Evolutionary conservation across 1,140 invertebrate genomes (phyloP).

Genomic region (Ceratosolen solmsi): DNA sequence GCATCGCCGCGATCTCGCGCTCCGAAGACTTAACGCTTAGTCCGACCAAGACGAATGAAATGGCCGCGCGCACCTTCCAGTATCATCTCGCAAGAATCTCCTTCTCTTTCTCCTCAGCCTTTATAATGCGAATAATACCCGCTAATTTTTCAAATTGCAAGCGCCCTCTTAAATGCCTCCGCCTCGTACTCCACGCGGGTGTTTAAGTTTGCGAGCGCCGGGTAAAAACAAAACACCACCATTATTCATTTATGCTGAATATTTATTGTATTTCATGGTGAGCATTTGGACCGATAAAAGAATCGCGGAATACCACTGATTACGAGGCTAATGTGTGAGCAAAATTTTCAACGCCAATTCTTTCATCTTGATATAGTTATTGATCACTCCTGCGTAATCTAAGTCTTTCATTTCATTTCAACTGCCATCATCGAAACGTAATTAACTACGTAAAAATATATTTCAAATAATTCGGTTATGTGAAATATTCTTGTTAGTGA

Average conservation of each 20-base stretch:
- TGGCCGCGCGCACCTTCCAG: slow-evolving; percentile 51
- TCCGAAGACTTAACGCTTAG: slow-evolving; percentile 59
- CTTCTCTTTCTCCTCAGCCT: slow-evolving; percentile 57
- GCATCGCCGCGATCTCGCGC: slow-evolving; percentile 61
- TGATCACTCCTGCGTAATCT: neutral
- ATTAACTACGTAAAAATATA: neutral
- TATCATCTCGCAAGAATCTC: slow-evolving; percentile 54
- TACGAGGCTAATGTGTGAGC: slow-evolving; percentile 27
- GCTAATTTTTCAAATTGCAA: slow-evolving; percentile 51
- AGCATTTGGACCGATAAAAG: slow-evolving; percentile 25
- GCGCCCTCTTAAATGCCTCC: slow-evolving; percentile 34
- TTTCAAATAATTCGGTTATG: neutral
- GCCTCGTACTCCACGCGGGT: neutral
- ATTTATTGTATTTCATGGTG: slow-evolving; percentile 29
- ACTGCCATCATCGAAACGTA: neutral
- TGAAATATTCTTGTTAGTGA: neutral
- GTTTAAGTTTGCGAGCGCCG: neutral
- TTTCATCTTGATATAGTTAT: neutral
- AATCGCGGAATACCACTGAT: slow-evolving; percentile 8
- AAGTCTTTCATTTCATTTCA: neutral
- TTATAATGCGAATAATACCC: slow-evolving; percentile 47
- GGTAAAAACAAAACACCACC: slow-evolving; percentile 42
- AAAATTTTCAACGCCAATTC: slow-evolving; percentile 10
- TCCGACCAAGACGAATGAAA: slow-evolving; percentile 67
- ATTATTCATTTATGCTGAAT: slow-evolving; percentile 46